These are phyloP conservation scores for Psilopsiagon aymara DNA, from an alignment of 2,113 vertebrate species.

Conservation along the genomic window DNA sequence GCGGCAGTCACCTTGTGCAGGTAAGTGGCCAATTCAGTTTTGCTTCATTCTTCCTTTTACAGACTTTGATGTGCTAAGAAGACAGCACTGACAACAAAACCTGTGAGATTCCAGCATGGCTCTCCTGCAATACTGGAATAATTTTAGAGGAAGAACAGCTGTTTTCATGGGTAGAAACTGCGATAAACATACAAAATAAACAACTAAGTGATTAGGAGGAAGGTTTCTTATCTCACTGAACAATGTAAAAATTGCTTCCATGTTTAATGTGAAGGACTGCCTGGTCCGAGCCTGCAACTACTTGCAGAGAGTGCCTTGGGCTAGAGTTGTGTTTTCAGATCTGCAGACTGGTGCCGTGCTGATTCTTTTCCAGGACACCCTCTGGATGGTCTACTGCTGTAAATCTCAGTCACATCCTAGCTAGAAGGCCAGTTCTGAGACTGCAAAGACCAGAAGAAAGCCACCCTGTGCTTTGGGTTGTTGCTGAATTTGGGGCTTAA, in stretches of 20 bases:
- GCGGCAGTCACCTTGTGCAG: not conserved
- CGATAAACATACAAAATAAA: not conserved
- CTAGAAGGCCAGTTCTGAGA: not conserved
- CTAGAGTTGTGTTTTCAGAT: not conserved
- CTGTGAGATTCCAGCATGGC: not conserved
- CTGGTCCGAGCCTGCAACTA: not conserved
- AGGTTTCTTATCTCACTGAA: not conserved
- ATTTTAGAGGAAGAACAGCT: not conserved
- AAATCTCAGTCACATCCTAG: not conserved
- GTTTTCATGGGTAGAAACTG: not conserved
- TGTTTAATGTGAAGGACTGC: not conserved
- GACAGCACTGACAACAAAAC: not conserved
- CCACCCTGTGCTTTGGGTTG: not conserved
- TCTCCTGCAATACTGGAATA: not conserved
- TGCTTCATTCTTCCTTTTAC: constrained; percentile 5
- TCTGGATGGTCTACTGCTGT: not conserved
- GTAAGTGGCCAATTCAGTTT: not conserved
- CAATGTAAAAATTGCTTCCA: not conserved
- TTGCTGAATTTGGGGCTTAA: not conserved
- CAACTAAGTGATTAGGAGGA: not conserved
- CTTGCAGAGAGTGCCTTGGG: not conserved
- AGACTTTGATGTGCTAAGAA: not conserved
- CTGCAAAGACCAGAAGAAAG: not conserved
- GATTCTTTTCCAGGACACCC: not conserved
- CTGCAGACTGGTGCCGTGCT: not conserved